Evolutionary conservation across 1,140 invertebrate genomes (phyloP).

Genomic region (Drosophila nannoptera): DNA sequence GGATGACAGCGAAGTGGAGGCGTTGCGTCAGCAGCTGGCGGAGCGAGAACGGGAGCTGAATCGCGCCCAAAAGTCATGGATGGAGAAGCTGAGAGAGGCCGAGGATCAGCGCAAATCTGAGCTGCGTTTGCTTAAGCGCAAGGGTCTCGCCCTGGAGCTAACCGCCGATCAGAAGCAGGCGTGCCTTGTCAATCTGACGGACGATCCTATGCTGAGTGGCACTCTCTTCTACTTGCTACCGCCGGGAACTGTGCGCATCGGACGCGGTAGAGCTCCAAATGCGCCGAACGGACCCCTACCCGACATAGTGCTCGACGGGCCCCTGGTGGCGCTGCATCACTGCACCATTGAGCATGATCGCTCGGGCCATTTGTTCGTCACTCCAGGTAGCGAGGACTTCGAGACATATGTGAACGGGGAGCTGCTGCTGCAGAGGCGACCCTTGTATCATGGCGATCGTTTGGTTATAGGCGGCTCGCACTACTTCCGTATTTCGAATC

Average conservation of each 20-base stretch:
- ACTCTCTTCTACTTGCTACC: conserved; percentile 84
- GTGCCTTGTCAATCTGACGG: conserved; percentile 84
- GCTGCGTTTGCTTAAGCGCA: conserved; percentile 80
- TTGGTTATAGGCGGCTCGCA: conserved; percentile 85
- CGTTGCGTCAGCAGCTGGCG: conserved; percentile 81
- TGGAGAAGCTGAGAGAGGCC: conserved; percentile 82
- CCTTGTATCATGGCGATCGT: conserved; percentile 82
- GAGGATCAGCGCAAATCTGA: conserved; percentile 82
- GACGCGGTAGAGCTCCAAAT: conserved; percentile 66
- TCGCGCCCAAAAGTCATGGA: conserved; percentile 82
- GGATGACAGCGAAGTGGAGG: conserved; percentile 79
- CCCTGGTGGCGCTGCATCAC: conserved; percentile 83
- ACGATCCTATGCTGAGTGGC: conserved; percentile 86
- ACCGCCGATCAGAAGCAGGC: conserved; percentile 79
- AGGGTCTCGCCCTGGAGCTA: conserved; percentile 81
- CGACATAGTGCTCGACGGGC: conserved; percentile 84
- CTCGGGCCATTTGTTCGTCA: conserved; percentile 79
- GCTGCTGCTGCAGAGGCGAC: conserved; percentile 78
- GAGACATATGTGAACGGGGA: conserved; percentile 85
- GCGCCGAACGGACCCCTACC: conserved; percentile 49
- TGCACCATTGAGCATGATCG: conserved; percentile 80
- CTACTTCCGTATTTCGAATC: conserved; percentile 83
- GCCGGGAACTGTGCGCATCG: conserved; percentile 80
- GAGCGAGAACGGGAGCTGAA: conserved; percentile 82
- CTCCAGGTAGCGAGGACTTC: conserved; percentile 80